Conservation (phyloP, 2,888 invertebrate species). For the Campoplex capitator region DNA sequence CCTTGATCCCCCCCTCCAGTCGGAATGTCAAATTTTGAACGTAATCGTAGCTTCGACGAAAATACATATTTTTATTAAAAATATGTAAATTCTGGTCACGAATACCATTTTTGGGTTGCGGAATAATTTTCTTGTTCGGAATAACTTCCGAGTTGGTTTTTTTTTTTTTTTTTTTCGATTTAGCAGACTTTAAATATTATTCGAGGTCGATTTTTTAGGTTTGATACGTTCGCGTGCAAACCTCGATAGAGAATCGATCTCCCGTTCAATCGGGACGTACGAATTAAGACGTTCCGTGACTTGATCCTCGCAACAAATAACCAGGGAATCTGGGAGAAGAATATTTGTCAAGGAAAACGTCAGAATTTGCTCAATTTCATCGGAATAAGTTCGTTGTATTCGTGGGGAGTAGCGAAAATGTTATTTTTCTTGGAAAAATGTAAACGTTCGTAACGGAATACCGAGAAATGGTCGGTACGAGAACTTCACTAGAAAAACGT, state of each 20-base stretch:
- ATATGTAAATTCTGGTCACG: background rate
- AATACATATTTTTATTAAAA: background rate
- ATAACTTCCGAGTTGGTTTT: background rate
- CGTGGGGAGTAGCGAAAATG: background rate
- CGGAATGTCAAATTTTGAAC: background rate
- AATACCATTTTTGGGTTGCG: background rate
- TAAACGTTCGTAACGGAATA: background rate
- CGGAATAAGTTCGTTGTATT: background rate
- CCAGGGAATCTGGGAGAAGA: background rate
- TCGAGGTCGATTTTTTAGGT: background rate
- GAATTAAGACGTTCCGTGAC: background rate
- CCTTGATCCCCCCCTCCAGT: background rate
- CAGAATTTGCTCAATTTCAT: background rate
- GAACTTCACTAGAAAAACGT: background rate
- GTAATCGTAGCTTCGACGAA: background rate
- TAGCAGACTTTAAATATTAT: background rate
- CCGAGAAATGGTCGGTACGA: background rate
- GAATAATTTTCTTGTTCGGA: background rate
- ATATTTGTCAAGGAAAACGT: constrained; percentile 9
- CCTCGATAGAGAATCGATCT: background rate
- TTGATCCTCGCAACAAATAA: background rate
- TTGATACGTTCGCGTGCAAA: background rate
- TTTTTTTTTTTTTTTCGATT: background rate
- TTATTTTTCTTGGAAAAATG: background rate
- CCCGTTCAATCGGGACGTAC: background rate